Evolutionary conservation across 2,888 invertebrate species (phyloP).

Genomic region (Sphaeridia pumilis): DNA sequence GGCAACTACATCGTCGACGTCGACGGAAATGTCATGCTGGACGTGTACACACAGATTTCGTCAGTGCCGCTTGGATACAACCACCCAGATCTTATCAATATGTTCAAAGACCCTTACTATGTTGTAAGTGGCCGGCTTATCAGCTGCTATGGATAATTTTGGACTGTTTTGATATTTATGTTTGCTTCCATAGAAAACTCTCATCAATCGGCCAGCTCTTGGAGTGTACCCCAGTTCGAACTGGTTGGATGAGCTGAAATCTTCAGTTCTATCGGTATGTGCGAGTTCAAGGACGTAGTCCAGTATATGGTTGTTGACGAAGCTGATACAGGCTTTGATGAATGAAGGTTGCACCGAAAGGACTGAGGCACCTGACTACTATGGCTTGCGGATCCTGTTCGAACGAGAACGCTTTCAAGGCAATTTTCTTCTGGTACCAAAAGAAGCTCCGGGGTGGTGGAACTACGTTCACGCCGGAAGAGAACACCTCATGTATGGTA

Average conservation of each 20-base stretch:
- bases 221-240: constrained; percentile 84
- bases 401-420: constrained; percentile 93
- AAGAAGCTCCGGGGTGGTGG: constrained; percentile 59
- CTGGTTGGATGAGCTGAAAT: constrained; percentile 65
- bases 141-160: too few relatives aligned
- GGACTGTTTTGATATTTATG: too few relatives aligned
- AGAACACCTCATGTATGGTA: constrained; percentile 65
- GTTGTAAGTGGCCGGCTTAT: constrained; percentile 60
- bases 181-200: constrained; percentile 54
- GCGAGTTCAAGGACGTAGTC: too few relatives aligned
- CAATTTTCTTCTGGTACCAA: constrained; percentile 76
- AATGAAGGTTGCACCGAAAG: constrained; percentile 63
- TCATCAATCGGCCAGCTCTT: constrained; percentile 89
- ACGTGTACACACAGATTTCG: constrained; percentile 88
- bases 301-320: too few relatives aligned
- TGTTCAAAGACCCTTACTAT: constrained; percentile 60
- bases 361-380: constrained; percentile 67
- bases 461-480: constrained; percentile 59
- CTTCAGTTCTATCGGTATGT: constrained; percentile 55
- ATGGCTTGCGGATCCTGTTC: constrained; percentile 98
- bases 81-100: constrained; percentile 69
- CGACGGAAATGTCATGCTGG: constrained; percentile 79
- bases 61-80: constrained; percentile 86
- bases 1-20: constrained; percentile 94
- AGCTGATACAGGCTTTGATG: too few relatives aligned